A percentile compares a stretch with the other conserved stretches of the same genome.
phyloP scores from a whole-genome alignment of 2,888 invertebrate species.

The Agrochola circellaris region DNA sequence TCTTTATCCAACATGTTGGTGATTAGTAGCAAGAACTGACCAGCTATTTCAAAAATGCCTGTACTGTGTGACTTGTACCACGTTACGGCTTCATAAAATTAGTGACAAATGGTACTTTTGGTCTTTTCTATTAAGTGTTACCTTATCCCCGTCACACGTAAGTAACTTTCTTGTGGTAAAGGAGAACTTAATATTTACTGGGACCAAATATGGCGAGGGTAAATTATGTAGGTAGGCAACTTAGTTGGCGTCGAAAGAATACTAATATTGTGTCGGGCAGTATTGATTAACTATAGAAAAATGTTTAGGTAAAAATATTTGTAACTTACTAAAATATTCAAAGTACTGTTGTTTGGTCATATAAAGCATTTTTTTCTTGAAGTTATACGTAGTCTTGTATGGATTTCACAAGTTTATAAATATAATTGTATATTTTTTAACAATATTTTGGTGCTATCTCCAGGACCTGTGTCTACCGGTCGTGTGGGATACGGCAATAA shows the following conservation, averaged over 20 bases:
- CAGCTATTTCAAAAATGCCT: too few relatives aligned
- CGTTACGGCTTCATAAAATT: background rate
- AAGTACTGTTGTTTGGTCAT: background rate
- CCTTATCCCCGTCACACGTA: constrained; percentile 45
- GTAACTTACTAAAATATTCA: constrained; percentile 14
- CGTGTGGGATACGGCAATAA: background rate
- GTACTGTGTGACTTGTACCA: background rate
- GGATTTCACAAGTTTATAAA: background rate
- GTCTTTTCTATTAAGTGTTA: constrained; percentile 8
- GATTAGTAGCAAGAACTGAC: background rate
- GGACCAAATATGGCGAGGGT: constrained; percentile 55
- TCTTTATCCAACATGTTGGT: background rate
- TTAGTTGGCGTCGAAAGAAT: constrained; percentile 54
- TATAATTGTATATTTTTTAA: background rate
- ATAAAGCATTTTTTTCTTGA: background rate
- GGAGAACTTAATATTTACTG: constrained; percentile 63
- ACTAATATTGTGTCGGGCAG: constrained; percentile 39
- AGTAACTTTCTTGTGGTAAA: constrained; percentile 57
- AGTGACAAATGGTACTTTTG: constrained; percentile 30
- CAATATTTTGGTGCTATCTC: background rate
- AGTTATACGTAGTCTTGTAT: background rate
- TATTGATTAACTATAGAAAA: constrained; percentile 27
- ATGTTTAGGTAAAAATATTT: background rate
- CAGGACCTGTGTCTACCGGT: background rate
- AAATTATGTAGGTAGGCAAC: constrained; percentile 47